A percentile compares a stretch with the other conserved stretches of the same genome.
Evolutionary conservation across 2,113 vertebrate species (phyloP).

Genomic region (Malurus melanocephalus): DNA sequence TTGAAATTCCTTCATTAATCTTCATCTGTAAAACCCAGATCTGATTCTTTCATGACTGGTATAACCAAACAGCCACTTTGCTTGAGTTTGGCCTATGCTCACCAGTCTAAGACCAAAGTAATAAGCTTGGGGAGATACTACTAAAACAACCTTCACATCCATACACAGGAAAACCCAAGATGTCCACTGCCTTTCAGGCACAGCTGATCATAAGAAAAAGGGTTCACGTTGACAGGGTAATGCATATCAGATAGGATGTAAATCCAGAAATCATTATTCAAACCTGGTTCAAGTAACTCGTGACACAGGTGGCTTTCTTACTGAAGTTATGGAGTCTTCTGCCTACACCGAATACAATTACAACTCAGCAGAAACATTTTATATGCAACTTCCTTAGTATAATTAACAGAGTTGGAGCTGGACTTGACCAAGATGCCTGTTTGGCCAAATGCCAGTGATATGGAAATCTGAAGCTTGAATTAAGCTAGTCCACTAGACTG

Average conservation of each 20-base stretch:
- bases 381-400: rapidly evolving
- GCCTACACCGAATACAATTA: not conserved
- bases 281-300: not conserved
- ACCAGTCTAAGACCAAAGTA: not conserved
- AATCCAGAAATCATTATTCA: not conserved
- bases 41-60: rapidly evolving
- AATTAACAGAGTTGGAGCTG: not conserved
- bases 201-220: not conserved
- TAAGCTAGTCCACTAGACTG: not conserved
- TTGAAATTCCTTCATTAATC: not conserved
- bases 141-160: not conserved
- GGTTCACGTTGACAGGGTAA: not conserved
- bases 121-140: not conserved
- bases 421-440: not conserved
- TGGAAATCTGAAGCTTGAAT: not conserved
- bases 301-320: not conserved
- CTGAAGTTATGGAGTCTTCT: not conserved
- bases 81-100: not conserved
- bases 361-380: not conserved
- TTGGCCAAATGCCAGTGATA: not conserved
- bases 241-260: not conserved
- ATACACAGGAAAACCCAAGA: not conserved
- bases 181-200: not conserved
- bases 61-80: not conserved
- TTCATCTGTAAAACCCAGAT: not conserved